phyloP scores from a whole-genome alignment of 2,113 vertebrate species.

The Psilopsiagon aymara region DNA sequence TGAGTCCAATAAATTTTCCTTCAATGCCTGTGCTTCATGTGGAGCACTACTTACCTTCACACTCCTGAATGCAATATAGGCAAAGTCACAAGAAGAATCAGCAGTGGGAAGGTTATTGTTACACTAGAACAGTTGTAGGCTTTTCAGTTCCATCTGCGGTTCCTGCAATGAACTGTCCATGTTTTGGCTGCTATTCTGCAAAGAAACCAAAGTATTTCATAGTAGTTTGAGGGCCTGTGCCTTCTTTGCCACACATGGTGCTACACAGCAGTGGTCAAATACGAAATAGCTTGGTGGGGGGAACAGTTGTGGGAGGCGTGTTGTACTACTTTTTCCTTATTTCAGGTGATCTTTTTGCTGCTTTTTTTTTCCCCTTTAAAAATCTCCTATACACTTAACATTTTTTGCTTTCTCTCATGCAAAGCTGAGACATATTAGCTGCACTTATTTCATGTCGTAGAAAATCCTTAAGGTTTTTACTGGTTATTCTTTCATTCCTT shows the following conservation, averaged over 20 bases:
- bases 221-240: not conserved
- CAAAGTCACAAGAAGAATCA: not conserved
- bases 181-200: not conserved
- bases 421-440: not conserved
- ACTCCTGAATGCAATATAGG: not conserved
- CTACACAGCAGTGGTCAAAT: not conserved
- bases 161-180: not conserved
- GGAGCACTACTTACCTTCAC: not conserved
- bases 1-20: not conserved
- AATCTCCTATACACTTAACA: not conserved
- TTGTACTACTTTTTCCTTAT: not conserved
- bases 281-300: not conserved
- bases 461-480: not conserved
- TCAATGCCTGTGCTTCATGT: not conserved
- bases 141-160: not conserved
- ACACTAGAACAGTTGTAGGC: not conserved
- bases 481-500: not conserved
- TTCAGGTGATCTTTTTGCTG: not conserved
- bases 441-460: not conserved
- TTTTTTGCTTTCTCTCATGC: not conserved
- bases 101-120: not conserved
- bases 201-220: not conserved
- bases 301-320: accelerated
- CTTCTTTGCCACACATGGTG: not conserved
- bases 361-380: not conserved